A percentile compares a stretch with the other conserved stretches of the same genome.
phyloP scores from a whole-genome alignment of 2,888 invertebrate species.

The Tricholauxania praeusta region DNA sequence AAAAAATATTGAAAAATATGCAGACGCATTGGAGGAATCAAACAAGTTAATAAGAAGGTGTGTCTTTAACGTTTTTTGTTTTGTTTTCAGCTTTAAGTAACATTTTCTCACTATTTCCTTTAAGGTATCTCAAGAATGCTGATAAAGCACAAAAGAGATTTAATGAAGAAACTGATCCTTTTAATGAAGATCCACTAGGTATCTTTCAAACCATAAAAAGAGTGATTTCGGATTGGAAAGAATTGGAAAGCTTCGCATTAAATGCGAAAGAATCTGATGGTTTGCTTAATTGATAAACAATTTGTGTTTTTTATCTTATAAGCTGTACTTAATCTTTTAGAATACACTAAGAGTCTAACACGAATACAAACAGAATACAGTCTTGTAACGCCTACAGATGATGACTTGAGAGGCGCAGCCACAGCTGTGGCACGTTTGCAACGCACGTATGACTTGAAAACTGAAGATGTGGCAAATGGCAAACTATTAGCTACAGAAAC shows the following conservation, averaged over 20 bases:
- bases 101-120: constrained; percentile 1
- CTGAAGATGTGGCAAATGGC: constrained; percentile 84
- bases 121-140: constrained; percentile 39
- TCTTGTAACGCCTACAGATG: constrained; percentile 67
- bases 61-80: neutral
- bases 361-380: neutral
- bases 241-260: constrained; percentile 46
- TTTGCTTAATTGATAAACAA: constrained; percentile 15
- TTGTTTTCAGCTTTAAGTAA: neutral
- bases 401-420: constrained; percentile 92
- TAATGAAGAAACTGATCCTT: constrained; percentile 27
- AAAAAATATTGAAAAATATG: constrained; percentile 41
- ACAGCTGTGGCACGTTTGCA: constrained; percentile 90
- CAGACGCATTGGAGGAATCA: constrained; percentile 22
- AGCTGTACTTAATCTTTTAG: neutral
- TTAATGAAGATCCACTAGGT: constrained; percentile 53
- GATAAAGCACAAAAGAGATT: constrained; percentile 34
- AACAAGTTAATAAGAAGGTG: constrained; percentile 39
- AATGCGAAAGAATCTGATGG: constrained; percentile 27
- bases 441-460: constrained; percentile 86
- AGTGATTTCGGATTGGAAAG: constrained; percentile 52
- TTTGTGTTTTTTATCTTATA: neutral
- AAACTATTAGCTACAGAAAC: constrained; percentile 80
- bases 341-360: neutral
- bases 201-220: constrained; percentile 51